phyloP scores from a whole-genome alignment of 1,140 invertebrate species.

The Metopolophium dirhodum region DNA sequence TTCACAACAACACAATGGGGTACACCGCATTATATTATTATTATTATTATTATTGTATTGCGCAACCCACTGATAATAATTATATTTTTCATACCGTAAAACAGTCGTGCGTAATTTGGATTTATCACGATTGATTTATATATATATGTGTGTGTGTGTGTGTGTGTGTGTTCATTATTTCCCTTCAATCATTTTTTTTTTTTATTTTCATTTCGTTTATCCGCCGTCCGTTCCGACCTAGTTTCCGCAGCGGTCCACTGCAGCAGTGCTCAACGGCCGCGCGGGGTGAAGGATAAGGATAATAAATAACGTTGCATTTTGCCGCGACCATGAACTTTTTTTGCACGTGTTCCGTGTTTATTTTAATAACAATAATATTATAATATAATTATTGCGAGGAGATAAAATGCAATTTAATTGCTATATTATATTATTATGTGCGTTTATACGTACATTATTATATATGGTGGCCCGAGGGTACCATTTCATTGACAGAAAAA shows the following conservation, averaged over 20 bases:
- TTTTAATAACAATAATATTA: slow-evolving; percentile 13
- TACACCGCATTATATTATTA: background rate
- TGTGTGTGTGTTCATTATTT: background rate
- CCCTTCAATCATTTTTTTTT: slow-evolving; percentile 31
- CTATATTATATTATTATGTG: background rate
- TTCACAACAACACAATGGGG: background rate
- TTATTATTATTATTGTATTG: background rate
- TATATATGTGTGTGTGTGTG: background rate
- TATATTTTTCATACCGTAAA: background rate
- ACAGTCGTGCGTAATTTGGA: slow-evolving; percentile 32
- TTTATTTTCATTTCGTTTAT: background rate
- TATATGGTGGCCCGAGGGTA: background rate
- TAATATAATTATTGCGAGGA: background rate
- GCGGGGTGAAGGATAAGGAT: slow-evolving; percentile 38
- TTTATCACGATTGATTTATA: slow-evolving; percentile 30
- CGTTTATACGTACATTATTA: background rate
- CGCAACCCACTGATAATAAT: slow-evolving; percentile 11
- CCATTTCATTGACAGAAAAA: background rate
- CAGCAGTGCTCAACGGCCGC: background rate
- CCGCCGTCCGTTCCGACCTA: background rate
- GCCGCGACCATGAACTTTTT: slow-evolving; percentile 26
- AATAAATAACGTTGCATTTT: slow-evolving; percentile 8
- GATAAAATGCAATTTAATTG: slow-evolving; percentile 2
- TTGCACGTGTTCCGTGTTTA: slow-evolving; percentile 29
- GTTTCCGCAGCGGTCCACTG: background rate